Evolutionary conservation across 1,140 invertebrate genomes (phyloP).

Genomic region (Drosophila bifasciata): DNA sequence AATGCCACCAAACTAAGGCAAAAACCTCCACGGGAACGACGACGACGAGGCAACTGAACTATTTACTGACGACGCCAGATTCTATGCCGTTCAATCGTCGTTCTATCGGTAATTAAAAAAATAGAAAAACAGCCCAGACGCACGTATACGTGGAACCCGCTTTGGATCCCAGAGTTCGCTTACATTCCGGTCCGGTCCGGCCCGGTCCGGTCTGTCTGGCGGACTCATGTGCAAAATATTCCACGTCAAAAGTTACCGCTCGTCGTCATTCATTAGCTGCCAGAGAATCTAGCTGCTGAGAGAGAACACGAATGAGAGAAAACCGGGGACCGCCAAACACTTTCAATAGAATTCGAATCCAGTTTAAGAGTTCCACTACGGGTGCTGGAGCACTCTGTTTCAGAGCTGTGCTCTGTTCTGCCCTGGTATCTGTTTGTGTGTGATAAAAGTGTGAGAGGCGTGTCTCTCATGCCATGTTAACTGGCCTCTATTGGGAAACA

Average conservation of each 20-base stretch:
- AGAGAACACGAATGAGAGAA: not conserved
- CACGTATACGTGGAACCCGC: conserved; percentile 56
- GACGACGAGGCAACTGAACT: conserved; percentile 27
- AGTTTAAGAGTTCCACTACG: conserved; percentile 51
- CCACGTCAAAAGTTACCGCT: conserved; percentile 66
- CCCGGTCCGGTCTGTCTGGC: conserved; percentile 5
- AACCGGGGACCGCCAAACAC: conserved; percentile 54
- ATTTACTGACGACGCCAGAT: conserved; percentile 71
- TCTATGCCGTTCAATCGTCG: conserved; percentile 27
- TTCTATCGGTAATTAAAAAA: conserved; percentile 78
- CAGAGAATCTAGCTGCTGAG: not conserved
- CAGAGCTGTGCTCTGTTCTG: not conserved
- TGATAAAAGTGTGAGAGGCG: too few relatives aligned
- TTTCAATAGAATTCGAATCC: conserved; percentile 79
- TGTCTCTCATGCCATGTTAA: too few relatives aligned
- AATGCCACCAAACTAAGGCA: conserved; percentile 62
- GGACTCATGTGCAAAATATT: conserved; percentile 76
- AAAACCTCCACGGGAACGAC: conserved; percentile 2
- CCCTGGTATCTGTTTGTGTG: too few relatives aligned
- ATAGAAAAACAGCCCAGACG: conserved; percentile 51
- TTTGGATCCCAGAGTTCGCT: conserved; percentile 7
- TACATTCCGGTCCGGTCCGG: conserved; percentile 20
- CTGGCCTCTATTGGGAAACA: too few relatives aligned
- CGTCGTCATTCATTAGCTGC: conserved; percentile 71
- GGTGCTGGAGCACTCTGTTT: conserved; percentile 32